A percentile compares a stretch with the other conserved stretches of the same genome.
Evolutionary conservation across 2,888 invertebrate genomes (phyloP).

Genomic region (Bugulina stolonifera): DNA sequence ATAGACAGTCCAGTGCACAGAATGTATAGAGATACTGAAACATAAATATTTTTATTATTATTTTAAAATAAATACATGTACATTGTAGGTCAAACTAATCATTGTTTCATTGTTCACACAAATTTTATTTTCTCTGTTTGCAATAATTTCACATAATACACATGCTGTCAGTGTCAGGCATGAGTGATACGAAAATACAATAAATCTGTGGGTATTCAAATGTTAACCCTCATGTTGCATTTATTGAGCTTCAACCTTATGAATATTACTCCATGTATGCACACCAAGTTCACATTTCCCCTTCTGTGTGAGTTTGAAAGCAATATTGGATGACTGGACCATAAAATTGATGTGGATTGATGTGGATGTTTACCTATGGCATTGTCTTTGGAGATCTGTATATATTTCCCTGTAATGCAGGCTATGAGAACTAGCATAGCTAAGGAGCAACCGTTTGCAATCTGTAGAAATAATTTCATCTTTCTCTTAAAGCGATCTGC

Average conservation of each 20-base stretch:
- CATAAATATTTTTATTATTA: background rate
- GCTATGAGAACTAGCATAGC: background rate
- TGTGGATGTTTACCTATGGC: background rate
- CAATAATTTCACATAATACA: background rate
- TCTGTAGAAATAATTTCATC: slow-evolving; percentile 37
- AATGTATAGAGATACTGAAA: slow-evolving; percentile 32
- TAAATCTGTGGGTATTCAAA: no score
- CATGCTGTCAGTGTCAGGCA: no score
- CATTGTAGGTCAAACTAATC: no score
- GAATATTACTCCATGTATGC: no score
- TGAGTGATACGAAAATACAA: background rate
- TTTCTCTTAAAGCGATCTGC: slow-evolving; percentile 38
- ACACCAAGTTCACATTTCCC: no score
- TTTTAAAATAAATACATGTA: background rate
- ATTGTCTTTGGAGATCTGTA: background rate
- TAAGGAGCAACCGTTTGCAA: background rate
- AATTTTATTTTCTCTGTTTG: no score
- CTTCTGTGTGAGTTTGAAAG: no score
- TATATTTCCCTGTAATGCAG: background rate
- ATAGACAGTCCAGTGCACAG: slow-evolving; percentile 33
- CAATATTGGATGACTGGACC: no score
- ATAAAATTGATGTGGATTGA: background rate
- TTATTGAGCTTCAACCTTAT: no score
- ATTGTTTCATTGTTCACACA: no score
- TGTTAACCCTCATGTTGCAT: no score